A percentile compares a stretch with the other conserved stretches of the same genome.
These are phyloP conservation scores for Cirrhinus molitorella DNA, from an alignment of 2,797 vertebrate genomes.

Conservation along the genomic window DNA sequence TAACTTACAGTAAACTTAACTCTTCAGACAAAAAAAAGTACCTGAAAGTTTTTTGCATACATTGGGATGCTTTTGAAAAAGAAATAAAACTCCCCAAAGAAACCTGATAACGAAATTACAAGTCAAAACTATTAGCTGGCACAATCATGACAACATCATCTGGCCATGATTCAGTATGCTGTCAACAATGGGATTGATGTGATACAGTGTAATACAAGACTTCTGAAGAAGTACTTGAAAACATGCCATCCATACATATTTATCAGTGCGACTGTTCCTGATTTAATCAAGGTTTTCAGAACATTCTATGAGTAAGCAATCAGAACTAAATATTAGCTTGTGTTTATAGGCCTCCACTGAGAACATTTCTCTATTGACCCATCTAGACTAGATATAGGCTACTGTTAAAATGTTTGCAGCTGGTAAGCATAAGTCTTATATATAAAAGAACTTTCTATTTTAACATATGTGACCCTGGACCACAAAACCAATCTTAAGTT, in stretches of 20 bases:
- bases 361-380: constrained; percentile 10
- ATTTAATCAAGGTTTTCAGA: constrained; percentile 11
- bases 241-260: constrained; percentile 22
- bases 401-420: neutral
- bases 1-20: constrained; percentile 18
- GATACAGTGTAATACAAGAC: constrained; percentile 12
- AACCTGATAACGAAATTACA: neutral
- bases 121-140: neutral
- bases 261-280: constrained; percentile 3
- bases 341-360: neutral
- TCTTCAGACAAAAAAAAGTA: neutral
- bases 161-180: constrained; percentile 4
- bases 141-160: neutral
- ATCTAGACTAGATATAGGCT: neutral
- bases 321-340: neutral
- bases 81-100: neutral
- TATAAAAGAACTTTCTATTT: neutral
- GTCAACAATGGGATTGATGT: constrained; percentile 15
- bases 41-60: neutral
- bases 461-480: neutral
- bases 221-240: constrained; percentile 43
- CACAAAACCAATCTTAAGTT: too few relatives aligned
- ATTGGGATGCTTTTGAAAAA: neutral
- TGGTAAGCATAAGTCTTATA: neutral
- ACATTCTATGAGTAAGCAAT: constrained; percentile 17